Evolutionary conservation across 2,113 vertebrate species (phyloP).

Genomic region (Callipepla squamata): DNA sequence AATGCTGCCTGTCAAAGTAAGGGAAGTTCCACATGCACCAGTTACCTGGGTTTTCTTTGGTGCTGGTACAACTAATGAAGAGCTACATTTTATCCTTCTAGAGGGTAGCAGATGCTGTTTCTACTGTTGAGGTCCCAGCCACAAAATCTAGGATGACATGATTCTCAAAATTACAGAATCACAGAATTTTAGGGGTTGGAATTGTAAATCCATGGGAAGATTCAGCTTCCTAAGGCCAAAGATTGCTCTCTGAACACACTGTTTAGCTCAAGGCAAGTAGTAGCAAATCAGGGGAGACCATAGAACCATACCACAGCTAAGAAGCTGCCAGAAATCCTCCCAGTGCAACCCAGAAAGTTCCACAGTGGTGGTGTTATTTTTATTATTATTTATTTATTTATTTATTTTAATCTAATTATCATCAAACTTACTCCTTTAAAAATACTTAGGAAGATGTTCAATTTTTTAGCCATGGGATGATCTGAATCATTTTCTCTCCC

Average conservation of each 20-base stretch:
- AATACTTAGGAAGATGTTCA: neutral
- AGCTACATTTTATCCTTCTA: neutral
- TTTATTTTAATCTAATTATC: neutral
- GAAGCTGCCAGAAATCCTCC: neutral
- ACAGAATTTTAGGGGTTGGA: too few species aligned
- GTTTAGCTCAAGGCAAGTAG: neutral
- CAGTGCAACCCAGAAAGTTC: neutral
- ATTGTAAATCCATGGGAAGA: neutral
- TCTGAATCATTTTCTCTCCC: neutral
- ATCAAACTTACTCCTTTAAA: neutral
- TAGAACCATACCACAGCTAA: neutral
- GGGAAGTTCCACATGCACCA: neutral
- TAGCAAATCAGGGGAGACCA: rapidly evolving
- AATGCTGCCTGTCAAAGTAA: neutral
- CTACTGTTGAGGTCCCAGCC: neutral
- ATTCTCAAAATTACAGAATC: neutral
- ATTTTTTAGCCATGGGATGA: neutral
- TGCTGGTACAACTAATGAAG: neutral
- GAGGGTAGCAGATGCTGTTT: neutral
- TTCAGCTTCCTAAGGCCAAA: neutral
- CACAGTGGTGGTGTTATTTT: neutral
- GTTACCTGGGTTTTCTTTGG: neutral
- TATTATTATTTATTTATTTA: neutral
- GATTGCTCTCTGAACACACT: neutral
- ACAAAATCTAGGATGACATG: neutral